Evolutionary conservation across 1,140 invertebrate genomes (phyloP).

Genomic region (Bombus confusus): DNA sequence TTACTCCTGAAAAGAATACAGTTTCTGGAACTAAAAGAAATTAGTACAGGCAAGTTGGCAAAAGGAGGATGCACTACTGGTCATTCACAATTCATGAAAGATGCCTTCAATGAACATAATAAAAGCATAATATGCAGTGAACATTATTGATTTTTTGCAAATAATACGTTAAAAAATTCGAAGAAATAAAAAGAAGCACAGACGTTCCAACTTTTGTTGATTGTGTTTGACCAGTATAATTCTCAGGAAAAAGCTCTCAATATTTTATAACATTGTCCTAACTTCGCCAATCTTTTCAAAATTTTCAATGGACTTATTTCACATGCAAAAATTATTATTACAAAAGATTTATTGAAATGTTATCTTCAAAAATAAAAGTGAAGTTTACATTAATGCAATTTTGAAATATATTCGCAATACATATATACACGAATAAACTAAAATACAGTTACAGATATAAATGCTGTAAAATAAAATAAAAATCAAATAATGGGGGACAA

Average conservation of each 20-base stretch:
- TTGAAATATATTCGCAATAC: background rate
- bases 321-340: constrained; percentile 50
- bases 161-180: background rate
- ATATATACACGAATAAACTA: background rate
- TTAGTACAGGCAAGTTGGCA: constrained; percentile 72
- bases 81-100: constrained; percentile 48
- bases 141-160: background rate
- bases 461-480: background rate
- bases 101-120: constrained; percentile 5
- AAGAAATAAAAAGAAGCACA: constrained; percentile 6
- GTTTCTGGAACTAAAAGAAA: constrained; percentile 76
- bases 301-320: constrained; percentile 52
- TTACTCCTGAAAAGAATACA: constrained; percentile 75
- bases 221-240: constrained; percentile 48
- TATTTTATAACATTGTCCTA: constrained; percentile 66
- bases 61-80: constrained; percentile 52
- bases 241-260: constrained; percentile 56
- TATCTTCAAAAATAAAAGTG: background rate
- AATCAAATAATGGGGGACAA: background rate
- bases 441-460: constrained; percentile 21
- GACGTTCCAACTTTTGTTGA: constrained; percentile 30
- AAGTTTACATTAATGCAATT: constrained; percentile 6
- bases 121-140: constrained; percentile 14
- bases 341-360: background rate
- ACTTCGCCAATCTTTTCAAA: constrained; percentile 52